Evolutionary conservation across 2,888 invertebrate genomes (phyloP).

Genomic region (Mesorhabditis spiculigera): DNA sequence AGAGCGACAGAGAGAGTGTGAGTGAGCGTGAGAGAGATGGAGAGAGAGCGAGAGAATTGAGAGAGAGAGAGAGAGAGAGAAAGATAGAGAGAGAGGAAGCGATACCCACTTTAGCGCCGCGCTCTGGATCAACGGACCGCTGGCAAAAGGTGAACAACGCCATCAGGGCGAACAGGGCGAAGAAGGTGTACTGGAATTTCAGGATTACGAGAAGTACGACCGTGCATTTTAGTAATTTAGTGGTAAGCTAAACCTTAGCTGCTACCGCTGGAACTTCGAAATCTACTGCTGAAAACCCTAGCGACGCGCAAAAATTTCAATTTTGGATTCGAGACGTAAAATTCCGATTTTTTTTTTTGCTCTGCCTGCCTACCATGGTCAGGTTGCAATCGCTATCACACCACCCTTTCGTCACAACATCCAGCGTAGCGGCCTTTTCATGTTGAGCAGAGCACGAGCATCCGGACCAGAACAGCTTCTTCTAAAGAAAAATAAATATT

Average conservation of each 20-base stretch:
- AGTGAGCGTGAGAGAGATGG: too few relatives aligned
- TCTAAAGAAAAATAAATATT: too few relatives aligned
- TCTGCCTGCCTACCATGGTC: background rate
- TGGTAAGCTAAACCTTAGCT: background rate
- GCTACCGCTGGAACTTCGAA: background rate
- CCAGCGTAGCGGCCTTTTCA: background rate
- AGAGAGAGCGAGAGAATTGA: too few relatives aligned
- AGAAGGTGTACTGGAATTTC: constrained; percentile 22
- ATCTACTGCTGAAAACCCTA: too few relatives aligned
- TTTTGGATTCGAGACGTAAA: too few relatives aligned
- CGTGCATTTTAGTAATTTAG: background rate
- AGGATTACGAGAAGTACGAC: too few relatives aligned
- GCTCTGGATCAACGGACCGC: constrained; percentile 34
- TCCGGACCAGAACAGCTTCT: too few relatives aligned
- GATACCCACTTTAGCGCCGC: constrained; percentile 23
- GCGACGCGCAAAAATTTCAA: too few relatives aligned
- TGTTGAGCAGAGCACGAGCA: too few relatives aligned
- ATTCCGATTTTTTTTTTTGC: constrained; percentile 2
- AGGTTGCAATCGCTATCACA: constrained; percentile 6
- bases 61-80: too few relatives aligned
- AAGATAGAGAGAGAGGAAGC: too few relatives aligned
- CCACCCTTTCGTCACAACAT: background rate
- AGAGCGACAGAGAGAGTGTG: too few relatives aligned
- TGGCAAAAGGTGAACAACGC: constrained; percentile 32
- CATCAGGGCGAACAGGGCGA: constrained; percentile 28